Conservation (phyloP, 2,888 invertebrate genomes). For the Anoncus sp. region DNA sequence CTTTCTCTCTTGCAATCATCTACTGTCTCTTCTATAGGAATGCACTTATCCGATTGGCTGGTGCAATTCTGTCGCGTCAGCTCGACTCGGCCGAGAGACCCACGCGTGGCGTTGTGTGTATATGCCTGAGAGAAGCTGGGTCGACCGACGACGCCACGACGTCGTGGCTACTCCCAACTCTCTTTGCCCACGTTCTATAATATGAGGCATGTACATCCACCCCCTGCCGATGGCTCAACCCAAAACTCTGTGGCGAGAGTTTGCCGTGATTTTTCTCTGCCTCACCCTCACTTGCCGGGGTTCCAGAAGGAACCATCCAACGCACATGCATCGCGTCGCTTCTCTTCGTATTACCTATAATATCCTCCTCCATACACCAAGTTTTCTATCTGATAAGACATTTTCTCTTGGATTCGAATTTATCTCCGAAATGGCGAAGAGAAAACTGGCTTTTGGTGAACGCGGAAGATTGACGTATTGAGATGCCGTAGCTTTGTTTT, state of each 20-base stretch:
- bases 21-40: constrained; percentile 75
- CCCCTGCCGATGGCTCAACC: constrained; percentile 18
- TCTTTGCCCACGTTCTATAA: not conserved
- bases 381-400: constrained; percentile 51
- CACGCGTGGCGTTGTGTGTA: constrained; percentile 41
- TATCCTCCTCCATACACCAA: constrained; percentile 19
- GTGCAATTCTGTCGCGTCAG: constrained; percentile 80
- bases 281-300: not conserved
- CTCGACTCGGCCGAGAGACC: constrained; percentile 68
- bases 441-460: not conserved
- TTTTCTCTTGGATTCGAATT: constrained; percentile 35
- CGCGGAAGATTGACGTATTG: not conserved
- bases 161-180: constrained; percentile 38
- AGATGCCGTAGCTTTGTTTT: not conserved
- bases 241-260: constrained; percentile 31
- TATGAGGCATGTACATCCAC: constrained; percentile 14
- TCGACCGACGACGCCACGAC: constrained; percentile 45
- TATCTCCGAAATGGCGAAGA: not conserved
- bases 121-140: constrained; percentile 35
- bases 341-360: constrained; percentile 34
- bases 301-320: constrained; percentile 9
- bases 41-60: constrained; percentile 83
- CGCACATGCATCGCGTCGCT: constrained; percentile 28
- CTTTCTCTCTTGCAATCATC: constrained; percentile 27
- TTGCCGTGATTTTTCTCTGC: constrained; percentile 42